Conservation (phyloP, 2,888 invertebrate genomes). For the Scrobipalpa costella region DNA sequence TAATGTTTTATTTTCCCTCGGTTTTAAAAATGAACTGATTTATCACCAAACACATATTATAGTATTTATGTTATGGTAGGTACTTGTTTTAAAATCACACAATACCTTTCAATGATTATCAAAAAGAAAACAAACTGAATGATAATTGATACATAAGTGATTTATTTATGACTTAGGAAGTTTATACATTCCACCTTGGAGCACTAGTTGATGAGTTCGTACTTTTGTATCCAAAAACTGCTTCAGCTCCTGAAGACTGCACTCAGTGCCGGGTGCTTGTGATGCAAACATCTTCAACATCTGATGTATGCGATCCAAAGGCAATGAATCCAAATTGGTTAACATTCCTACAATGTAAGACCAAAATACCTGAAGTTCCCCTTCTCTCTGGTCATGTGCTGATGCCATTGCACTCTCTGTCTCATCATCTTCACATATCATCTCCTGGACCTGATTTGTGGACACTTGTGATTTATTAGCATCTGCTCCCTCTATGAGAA, state of each 20-base stretch:
- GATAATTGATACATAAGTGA: no score
- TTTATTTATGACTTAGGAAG: constrained; percentile 85
- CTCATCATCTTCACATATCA: constrained; percentile 94
- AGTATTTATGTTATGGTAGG: no score
- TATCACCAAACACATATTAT: no score
- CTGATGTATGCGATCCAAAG: constrained; percentile 95
- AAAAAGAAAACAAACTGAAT: no score
- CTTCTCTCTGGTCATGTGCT: constrained; percentile 95
- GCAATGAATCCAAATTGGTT: constrained; percentile 95
- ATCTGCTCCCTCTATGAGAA: constrained; percentile 84
- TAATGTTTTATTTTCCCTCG: constrained; percentile 37
- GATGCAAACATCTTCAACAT: constrained; percentile 98
- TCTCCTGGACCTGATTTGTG: constrained; percentile 79
- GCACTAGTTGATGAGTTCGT: constrained; percentile 91
- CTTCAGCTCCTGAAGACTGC: constrained; percentile 92
- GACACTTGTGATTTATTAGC: constrained; percentile 79
- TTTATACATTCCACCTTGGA: constrained; percentile 93
- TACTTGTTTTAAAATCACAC: no score
- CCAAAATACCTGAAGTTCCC: constrained; percentile 97
- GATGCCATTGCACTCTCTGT: constrained; percentile 97
- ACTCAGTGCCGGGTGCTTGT: constrained; percentile 94
- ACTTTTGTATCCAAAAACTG: constrained; percentile 96
- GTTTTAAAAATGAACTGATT: no score
- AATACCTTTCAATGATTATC: no score
- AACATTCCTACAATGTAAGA: constrained; percentile 98